Percentiles rank a stretch among this genome's conserved stretches.
Conservation (phyloP, 2,888 invertebrate genomes). For the Nemotelus nigrinus region DNA sequence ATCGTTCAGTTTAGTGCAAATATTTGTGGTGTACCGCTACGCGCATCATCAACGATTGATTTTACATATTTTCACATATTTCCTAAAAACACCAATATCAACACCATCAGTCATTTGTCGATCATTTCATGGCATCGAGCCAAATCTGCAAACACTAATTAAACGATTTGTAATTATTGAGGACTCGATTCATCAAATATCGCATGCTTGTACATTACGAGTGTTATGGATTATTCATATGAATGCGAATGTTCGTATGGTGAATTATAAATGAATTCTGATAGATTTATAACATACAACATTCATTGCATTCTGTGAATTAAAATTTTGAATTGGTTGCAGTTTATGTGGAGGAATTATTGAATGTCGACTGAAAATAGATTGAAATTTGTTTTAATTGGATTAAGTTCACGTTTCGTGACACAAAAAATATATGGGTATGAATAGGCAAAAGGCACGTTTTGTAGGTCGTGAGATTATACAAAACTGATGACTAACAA, state of each 20-base stretch:
- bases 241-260: too few relatives aligned
- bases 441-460: too few relatives aligned
- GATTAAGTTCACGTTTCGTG: too few relatives aligned
- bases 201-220: neutral
- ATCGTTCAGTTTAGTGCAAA: too few relatives aligned
- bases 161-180: conserved; percentile 18
- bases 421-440: too few relatives aligned
- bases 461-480: too few relatives aligned
- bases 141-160: neutral
- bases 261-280: neutral
- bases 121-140: conserved; percentile 1
- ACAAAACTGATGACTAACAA: too few relatives aligned
- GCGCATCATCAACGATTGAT: too few relatives aligned
- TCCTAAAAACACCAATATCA: neutral
- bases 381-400: neutral
- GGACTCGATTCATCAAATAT: neutral
- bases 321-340: neutral
- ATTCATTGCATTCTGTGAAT: neutral
- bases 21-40: too few relatives aligned
- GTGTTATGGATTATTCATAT: too few relatives aligned
- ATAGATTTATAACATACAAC: conserved; percentile 6
- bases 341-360: neutral
- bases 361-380: neutral
- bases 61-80: too few relatives aligned
- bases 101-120: conserved; percentile 7